Base-by-base conservation (phyloP, 2,888 invertebrate genomes). In the Andrena praecox region DNA sequence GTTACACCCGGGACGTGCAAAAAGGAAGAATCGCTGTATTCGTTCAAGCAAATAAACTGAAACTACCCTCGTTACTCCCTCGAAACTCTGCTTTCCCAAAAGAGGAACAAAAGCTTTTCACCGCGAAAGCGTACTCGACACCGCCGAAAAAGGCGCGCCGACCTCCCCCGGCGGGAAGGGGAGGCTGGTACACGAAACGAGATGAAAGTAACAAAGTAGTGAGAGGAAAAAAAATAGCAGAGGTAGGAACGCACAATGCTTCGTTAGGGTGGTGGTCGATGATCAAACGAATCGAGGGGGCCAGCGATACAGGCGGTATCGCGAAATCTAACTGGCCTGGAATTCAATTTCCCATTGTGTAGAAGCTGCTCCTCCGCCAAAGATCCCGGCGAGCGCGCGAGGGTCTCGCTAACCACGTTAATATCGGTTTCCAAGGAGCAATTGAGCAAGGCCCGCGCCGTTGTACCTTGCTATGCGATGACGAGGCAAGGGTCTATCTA, bases 401-500 rank as follows among this genome's bases (percentile, higher is more conserved):
- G 35, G 67, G 52, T 84, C 73, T 77, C 70, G 54, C 67, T 81
- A 85, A 85, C 76, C 71, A 24, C 69, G 80, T 86, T 86, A 87
- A 89, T 87, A 87, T 84, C 77, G 79, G 87, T 82, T 85, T 82
- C 12, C 79, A 84, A 88, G 79, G 31, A 68, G 81, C 85, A 81
- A 81, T 87, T 77, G 84, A 85, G 82, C 85, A 66, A 71, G 80
- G 71, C 68, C 71, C 64, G 70, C 70, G 68, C 70, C 35, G 74
- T 62, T 79, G 76, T 81, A 82, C 85, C 76, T 74, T 85, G 88
- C 74, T 50, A 77, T 80, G 84, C 74, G 85, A 88, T 68, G 77
- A 81, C 82, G 78, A 75, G 82, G 77, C 85, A 85, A 90, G 85
- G 87, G 86, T 87, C 87, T 72, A 89, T 89, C 89, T 89, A 89